Evolutionary conservation across 2,888 invertebrate species (phyloP).

Genomic region (Phyllotreta striolata): DNA sequence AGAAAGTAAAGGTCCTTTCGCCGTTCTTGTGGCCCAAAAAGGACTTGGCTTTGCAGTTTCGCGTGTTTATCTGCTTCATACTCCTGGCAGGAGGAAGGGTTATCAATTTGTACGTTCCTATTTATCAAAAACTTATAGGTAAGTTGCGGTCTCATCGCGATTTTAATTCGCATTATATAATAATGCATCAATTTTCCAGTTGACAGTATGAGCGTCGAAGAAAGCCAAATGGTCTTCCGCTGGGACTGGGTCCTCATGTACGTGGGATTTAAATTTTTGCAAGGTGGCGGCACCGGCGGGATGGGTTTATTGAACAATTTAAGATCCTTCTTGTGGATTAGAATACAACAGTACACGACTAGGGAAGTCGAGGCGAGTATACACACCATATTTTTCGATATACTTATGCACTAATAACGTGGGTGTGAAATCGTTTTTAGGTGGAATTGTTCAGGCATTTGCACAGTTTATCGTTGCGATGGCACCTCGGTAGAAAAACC

Average conservation of each 20-base stretch:
- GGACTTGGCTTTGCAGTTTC: conserved; percentile 76
- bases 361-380: conserved; percentile 80
- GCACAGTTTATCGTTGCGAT: conserved; percentile 88
- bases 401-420: background rate
- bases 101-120: conserved; percentile 90
- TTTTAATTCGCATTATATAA: conserved; percentile 1
- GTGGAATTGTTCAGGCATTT: conserved; percentile 87
- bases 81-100: conserved; percentile 81
- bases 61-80: conserved; percentile 82
- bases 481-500: conserved; percentile 95
- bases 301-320: conserved; percentile 94
- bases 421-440: conserved; percentile 59
- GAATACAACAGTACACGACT: conserved; percentile 94
- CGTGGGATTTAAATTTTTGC: conserved; percentile 88
- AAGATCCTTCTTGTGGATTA: conserved; percentile 92
- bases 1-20: conserved; percentile 79
- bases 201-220: conserved; percentile 70
- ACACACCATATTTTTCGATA: background rate
- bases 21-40: conserved; percentile 97
- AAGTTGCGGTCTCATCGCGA: conserved; percentile 59
- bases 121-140: conserved; percentile 94
- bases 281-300: conserved; percentile 92
- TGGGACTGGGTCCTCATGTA: conserved; percentile 92
- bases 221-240: conserved; percentile 67
- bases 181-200: conserved; percentile 66